A percentile compares a stretch with the other conserved stretches of the same genome.
phyloP scores from a whole-genome alignment of 92 coral and sea anemone species.

The Isaurus tuberculatus region DNA sequence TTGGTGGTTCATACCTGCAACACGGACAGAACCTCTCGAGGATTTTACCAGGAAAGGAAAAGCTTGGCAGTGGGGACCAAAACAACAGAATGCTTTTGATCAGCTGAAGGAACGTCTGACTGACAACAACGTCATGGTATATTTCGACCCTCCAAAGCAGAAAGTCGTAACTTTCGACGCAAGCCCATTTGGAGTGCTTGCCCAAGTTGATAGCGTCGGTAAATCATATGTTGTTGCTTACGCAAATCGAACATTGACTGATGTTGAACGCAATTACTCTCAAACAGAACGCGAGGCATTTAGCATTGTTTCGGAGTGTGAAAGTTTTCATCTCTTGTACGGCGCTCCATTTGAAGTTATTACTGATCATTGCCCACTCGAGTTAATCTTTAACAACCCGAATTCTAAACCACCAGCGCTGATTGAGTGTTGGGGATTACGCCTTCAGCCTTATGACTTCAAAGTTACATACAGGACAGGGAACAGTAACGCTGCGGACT shows the following conservation, averaged over 20 bases:
- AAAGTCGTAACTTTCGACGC: too few species aligned
- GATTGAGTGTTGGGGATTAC: slow-evolving; percentile 10
- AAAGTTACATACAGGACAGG: neutral
- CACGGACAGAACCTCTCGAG: slow-evolving; percentile 32
- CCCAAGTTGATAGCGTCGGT: slow-evolving; percentile 46
- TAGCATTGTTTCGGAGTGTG: slow-evolving; percentile 45
- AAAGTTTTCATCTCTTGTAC: slow-evolving; percentile 45
- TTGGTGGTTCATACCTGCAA: slow-evolving; percentile 43
- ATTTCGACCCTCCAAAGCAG: slow-evolving; percentile 29
- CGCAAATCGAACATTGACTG: slow-evolving; percentile 49
- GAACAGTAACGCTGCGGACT: slow-evolving; percentile 41
- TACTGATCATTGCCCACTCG: slow-evolving; percentile 29
- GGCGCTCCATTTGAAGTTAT: slow-evolving; percentile 46
- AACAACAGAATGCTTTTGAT: slow-evolving; percentile 27
- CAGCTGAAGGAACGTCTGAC: slow-evolving; percentile 36
- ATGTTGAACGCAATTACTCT: slow-evolving; percentile 55
- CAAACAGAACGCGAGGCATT: slow-evolving; percentile 63
- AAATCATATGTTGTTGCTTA: slow-evolving; percentile 48
- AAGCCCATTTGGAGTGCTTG: slow-evolving; percentile 45
- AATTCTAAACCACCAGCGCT: slow-evolving; percentile 7
- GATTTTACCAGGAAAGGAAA: slow-evolving; percentile 19
- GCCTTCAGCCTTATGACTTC: slow-evolving; percentile 4
- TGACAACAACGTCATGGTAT: slow-evolving; percentile 28
- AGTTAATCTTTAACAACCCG: slow-evolving; percentile 18
- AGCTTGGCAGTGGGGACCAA: slow-evolving; percentile 45